Evolutionary conservation across 2,888 invertebrate species (phyloP), one percentile per base, ranked within the genome.

Genomic region (Petrophora chlorosata): DNA sequence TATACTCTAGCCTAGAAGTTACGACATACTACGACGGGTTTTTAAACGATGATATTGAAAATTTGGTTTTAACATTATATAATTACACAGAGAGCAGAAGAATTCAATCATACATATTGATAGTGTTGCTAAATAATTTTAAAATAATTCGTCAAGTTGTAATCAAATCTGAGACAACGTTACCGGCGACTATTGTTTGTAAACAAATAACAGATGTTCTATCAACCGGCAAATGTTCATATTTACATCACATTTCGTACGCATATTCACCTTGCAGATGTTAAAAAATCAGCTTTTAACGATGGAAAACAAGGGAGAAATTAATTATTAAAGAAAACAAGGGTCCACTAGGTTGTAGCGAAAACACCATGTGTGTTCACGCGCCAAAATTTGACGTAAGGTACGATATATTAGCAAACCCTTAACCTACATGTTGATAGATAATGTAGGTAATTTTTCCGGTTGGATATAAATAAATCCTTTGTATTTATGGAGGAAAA

Each of bases 171-270:
- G 15, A 42, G 29, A 51, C 38, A 41, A 34, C 23, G 69, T 58
- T 74, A 76, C 87, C 88, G 87, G 88, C 82, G 59, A 58, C 64
- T 63, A 62, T 77, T 89, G 89, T 89, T 89, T 83, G 88, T 89
- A 90, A 90, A 90, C 89, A 90, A 87, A 85, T 80, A 85, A 81
- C 88, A 88, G 81, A 87, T 89, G 89, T 79, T 77, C 64, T 54
- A 55, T 32, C 45, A 36, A 59, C 69, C 71, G 67, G 62, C 59
- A 51, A 44, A 38, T 30, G 33, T 49, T 52, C 23, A 56, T 60
- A 56, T 65, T 61, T 44, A 61, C 56, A 58, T 51, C 35, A 60
- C 39, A 56, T 63, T 67, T 69, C 62, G 57, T 41, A 38, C 40
- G 63, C 40, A 63, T 63, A 67, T 69, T 59, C 40, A 38, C 22